Base-by-base conservation (phyloP, 2,797 vertebrate genomes). In the Urocyon cinereoargenteus region DNA sequence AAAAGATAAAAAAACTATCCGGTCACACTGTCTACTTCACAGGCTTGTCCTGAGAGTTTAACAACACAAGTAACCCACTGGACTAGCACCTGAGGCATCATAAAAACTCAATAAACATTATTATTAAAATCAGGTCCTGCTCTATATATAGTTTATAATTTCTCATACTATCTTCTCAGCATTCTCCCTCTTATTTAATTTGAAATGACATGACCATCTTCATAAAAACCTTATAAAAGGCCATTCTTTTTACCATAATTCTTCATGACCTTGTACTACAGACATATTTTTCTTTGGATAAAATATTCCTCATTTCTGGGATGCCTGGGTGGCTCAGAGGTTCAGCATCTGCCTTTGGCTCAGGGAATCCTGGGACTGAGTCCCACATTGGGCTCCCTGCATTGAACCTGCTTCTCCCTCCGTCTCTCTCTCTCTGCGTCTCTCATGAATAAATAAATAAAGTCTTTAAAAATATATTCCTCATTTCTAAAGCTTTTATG, bases 291-390 rank as follows among this genome's bases (percentile, higher is more conserved):
- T 14, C 70, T n/a, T 66, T 84, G 18, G 66, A 72, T 81, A 92
- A 96, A 87, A 79, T 92, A 84, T 21, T 77, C 66, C 18, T 68
- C 16, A 92, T 59, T 87, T 31, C 18, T 64, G 40, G 40, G 40
- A 45, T 45, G 40, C 40, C 40, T 45, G 40, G 40, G 40, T 45
- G 40, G 40, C 40, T 45, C 40, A 45, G 40, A 45, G 6, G 6
- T 45, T 45, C 6, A 45, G 40, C 40, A 45, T 45, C 40, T 45
- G 40, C 40, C 40, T 45, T 45, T 45, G 40, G 40, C 40, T 45
- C 40, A 45, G 40, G 40, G 40, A 45, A 45, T 45, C 40, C 40
- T 45, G 7, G 40, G 40, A 45, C 8, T 45, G 40, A 45, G 7
- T 45, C 40, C 40, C 40, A 45, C 40, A 45, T 45, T 1, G 40